phyloP scores from a whole-genome alignment of 1,140 invertebrate genomes.

The Lasioglossum albipes region DNA sequence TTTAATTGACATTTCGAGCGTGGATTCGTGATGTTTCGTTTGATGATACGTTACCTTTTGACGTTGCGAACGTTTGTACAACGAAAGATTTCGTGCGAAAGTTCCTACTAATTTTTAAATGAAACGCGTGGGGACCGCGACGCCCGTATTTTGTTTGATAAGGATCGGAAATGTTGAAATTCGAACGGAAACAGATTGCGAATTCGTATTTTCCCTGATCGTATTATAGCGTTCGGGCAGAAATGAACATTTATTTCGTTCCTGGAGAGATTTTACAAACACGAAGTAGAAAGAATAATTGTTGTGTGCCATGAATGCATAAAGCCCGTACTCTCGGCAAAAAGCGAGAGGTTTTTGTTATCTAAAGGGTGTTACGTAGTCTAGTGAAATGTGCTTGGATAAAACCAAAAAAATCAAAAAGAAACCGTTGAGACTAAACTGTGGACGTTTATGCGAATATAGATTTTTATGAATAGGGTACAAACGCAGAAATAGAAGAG shows the following conservation, averaged over 20 bases:
- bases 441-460: no score
- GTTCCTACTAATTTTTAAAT: conserved; percentile 33
- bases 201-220: not conserved
- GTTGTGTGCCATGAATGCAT: no score
- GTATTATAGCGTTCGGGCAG: no score
- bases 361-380: not conserved
- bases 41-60: not conserved
- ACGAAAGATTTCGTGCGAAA: conserved; percentile 33
- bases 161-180: not conserved
- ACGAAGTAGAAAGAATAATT: no score
- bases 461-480: no score
- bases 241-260: no score
- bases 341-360: not conserved
- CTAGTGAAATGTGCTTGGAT: conserved; percentile 20
- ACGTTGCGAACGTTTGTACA: conserved; percentile 37
- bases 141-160: not conserved
- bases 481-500: no score
- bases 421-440: no score
- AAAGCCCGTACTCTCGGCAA: no score
- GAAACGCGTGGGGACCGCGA: conserved; percentile 2
- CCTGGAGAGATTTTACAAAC: no score
- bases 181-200: not conserved
- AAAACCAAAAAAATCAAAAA: conserved; percentile 12
- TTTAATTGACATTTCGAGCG: conserved; percentile 14
- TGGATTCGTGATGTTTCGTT: conserved; percentile 27